These are phyloP conservation scores for Armadillidium nasatum DNA, from an alignment of 1,140 invertebrate genomes.

Conservation along the genomic window DNA sequence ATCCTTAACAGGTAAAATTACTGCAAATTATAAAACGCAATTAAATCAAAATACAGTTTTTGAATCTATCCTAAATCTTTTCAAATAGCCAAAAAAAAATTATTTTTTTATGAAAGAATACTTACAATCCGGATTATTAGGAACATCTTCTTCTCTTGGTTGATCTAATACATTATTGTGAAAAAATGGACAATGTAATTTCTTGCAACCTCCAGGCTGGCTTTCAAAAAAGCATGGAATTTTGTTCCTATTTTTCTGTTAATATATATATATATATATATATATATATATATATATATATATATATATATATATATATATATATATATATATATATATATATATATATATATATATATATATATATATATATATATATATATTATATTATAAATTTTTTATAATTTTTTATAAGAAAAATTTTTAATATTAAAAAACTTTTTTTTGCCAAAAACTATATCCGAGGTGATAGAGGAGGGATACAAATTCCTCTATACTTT, in stretches of 20 bases:
- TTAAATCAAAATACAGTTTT: background rate
- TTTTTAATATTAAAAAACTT: no score
- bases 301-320: constrained; percentile 25
- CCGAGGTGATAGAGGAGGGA: no score
- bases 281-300: constrained; percentile 26
- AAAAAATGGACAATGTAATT: constrained; percentile 10
- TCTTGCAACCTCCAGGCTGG: constrained; percentile 26
- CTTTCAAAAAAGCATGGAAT: constrained; percentile 24
- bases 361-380: constrained; percentile 24
- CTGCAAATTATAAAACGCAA: background rate
- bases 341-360: constrained; percentile 23
- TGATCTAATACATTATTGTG: constrained; percentile 1
- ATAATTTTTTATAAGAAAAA: no score
- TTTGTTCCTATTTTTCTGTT: background rate
- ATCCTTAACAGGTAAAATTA: background rate
- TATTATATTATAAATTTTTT: background rate
- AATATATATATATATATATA: constrained; percentile 16
- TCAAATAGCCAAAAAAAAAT: no score
- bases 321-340: constrained; percentile 26
- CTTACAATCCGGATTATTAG: constrained; percentile 7
- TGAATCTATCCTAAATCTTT: no score
- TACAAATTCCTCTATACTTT: no score
- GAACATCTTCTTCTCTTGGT: constrained; percentile 11
- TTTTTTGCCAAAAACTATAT: no score
- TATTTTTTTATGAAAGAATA: no score